Evolutionary conservation across 2,113 vertebrate species (phyloP), one percentile per base, ranked within the genome.

Genomic region (Numida meleagris): DNA sequence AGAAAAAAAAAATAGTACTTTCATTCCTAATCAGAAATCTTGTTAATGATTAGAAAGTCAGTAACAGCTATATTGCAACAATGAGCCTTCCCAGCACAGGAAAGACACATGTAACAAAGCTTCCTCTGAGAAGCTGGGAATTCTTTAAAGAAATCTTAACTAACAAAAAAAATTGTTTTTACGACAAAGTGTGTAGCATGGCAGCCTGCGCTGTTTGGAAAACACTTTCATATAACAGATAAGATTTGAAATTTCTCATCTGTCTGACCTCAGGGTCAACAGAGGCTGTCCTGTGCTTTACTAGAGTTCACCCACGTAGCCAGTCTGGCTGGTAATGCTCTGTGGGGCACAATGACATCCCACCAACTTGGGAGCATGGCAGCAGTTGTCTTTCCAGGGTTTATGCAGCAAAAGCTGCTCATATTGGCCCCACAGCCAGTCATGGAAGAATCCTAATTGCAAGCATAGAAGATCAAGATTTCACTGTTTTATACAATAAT

Each of bases 61-160:
- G 5, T 27, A 74, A 31, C 21, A 61, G 9, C 43, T 71, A 71
- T 0, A 0, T 12, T 27, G 25, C 40, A 20, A 5, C 53, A 57
- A 20, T 40, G 21, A 57, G 31, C 76, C 51, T 86, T 86, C 55
- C 36, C 29, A 62, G 33, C 40, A 76, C 8, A 18, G 10, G 25
- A 68, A 59, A 82, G 34, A 31, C 24, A 33, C 10, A 43, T 17
- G 38, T 12, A 58, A 74, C 14, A 82, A 3, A 55, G 10, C 48
- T 43, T 73, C 34, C 45, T 82, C 40, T 31, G 42, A 9, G n/a
- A n/a, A n/a, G 21, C 42, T 77, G 5, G 74, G 45, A 70, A 53
- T 48, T 76, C 25, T 82, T 90, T 43, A 77, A 34, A 72, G 59
- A 29, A 42, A 86, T 58, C 21, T 27, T 80, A 68, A 5, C 5